A percentile compares a stretch with the other conserved stretches of the same genome.
phyloP scores from a whole-genome alignment of 2,113 vertebrate genomes.

The Amia ocellicauda region DNA sequence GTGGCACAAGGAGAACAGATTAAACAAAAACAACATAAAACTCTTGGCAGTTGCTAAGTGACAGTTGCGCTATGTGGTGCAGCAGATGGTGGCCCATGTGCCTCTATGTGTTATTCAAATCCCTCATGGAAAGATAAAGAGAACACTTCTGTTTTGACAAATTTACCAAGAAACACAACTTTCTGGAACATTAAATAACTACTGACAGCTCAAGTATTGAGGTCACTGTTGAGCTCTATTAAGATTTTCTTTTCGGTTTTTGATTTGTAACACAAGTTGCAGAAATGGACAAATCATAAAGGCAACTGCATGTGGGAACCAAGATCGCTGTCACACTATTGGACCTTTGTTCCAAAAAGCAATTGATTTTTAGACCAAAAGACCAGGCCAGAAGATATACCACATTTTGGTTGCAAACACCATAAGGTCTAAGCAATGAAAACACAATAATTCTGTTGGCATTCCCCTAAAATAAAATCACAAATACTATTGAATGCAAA shows the following conservation, averaged over 20 bases:
- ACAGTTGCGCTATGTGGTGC: slow-evolving; percentile 35
- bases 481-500: no score
- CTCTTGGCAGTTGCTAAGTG: slow-evolving; percentile 45
- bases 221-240: neutral
- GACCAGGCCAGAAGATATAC: no score
- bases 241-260: neutral
- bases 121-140: slow-evolving; percentile 30
- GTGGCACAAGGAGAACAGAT: slow-evolving; percentile 16
- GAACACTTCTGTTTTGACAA: slow-evolving; percentile 31
- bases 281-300: no score
- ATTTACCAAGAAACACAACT: slow-evolving; percentile 25
- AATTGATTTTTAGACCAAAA: no score
- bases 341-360: no score
- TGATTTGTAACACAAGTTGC: no score
- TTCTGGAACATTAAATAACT: slow-evolving; percentile 27
- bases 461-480: no score
- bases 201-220: slow-evolving; percentile 3
- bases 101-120: slow-evolving; percentile 20
- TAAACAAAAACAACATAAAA: slow-evolving; percentile 23
- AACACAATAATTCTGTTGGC: no score
- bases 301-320: no score
- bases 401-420: no score
- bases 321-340: no score
- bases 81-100: slow-evolving; percentile 41
- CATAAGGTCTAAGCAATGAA: no score